Evolutionary conservation across 2,888 invertebrate genomes (phyloP), one percentile per base, ranked within the genome.

Genomic region (Colostygia pectinataria): DNA sequence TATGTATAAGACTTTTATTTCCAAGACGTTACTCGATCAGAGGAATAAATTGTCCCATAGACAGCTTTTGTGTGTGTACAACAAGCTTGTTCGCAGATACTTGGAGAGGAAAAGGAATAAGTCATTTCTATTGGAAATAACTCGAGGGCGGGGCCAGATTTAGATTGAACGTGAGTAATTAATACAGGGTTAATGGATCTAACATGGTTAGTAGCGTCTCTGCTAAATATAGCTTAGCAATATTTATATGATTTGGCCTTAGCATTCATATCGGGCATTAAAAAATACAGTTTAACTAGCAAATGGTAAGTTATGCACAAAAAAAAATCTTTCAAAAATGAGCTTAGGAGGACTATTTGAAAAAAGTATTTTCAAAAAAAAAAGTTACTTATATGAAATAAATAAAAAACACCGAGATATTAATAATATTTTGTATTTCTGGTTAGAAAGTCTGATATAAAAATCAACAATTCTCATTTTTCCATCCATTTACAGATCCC

Each of bases 121-220:
- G 36, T 45, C 13, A 45, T 41, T 51, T 45, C 13, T 14, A 20
- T 31, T 27, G 36, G 15, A 41, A 45, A 51, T 45, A 50, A 50
- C 44, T 36, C 28, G 7, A 34, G 29, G 36, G 44, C 12, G 13
- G 24, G 20, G 40, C 40, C 50, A 41, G 47, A 18, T 12, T 32
- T 5, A 27, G n/a, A 37, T n/a, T 12, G 38, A 20, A 20, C 27
- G 25, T 45, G 13, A 42, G 7, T 7, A 13, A 34, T 25, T 28
- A 40, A 8, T 28, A 15, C 28, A 36, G 34, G 13, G 27, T 33
- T 25, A 36, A 34, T 50, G 34, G 12, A 39, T 43, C 23, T 38
- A 43, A 24, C 5, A 34, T 44, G 43, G 34, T 44, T 28, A 39
- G 34, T 41, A 27, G 32, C 32, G n/a, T 12, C 23, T 18, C 9